Base-by-base conservation (phyloP, 1,140 invertebrate genomes). In the Eumeta japonica region DNA sequence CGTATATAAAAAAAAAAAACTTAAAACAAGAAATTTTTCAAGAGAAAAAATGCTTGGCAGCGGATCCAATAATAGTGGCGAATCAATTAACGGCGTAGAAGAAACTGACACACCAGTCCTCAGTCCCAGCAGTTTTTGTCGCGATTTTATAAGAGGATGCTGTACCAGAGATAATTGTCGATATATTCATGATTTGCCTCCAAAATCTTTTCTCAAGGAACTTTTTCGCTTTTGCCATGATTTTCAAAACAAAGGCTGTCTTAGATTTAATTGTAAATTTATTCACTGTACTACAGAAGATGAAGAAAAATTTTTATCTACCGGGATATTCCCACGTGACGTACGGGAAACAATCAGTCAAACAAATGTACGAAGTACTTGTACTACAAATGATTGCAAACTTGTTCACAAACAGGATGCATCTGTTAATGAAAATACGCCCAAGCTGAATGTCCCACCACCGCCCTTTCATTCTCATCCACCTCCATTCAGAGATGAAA, bases 201-300 rank as follows among this genome's bases (percentile, higher is more conserved):
- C 70, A 5, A 62, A 55, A 46, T 16, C 45, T 13, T 57, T 38
- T 33, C 37, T 71, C 4, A 71, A 68, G 39, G 68, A 73, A 24
- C 37, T 73, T 13, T 73, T 73, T 45, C 52, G 59, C 31, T 71
- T 73, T 37, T 73, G 66, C 45, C 68, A 74, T 37, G 68, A 74
- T 40, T 74, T 49, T 46, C 68, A 74, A 53, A 74, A 74, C 39
- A 74, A 71, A 52, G 66, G 68, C 2, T 74, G 68, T 40, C 70
- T 57, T 31, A 57, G 68, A 55, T 39, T 35, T 10, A 71, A 62
- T 39, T 74, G 68, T 37, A 74, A 71, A 35, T 74, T 74, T 46
- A 42, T 66, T 14, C 70, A 74, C 39, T 55, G 54, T 36, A 49
- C 54, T 3, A 37, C 56, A 29, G 62, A 71, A 51, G 58, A 67